Evolutionary conservation across 92 coral and sea anemone species (phyloP), one percentile per base, ranked within the genome.

Genomic region (Actinernus sp.): DNA sequence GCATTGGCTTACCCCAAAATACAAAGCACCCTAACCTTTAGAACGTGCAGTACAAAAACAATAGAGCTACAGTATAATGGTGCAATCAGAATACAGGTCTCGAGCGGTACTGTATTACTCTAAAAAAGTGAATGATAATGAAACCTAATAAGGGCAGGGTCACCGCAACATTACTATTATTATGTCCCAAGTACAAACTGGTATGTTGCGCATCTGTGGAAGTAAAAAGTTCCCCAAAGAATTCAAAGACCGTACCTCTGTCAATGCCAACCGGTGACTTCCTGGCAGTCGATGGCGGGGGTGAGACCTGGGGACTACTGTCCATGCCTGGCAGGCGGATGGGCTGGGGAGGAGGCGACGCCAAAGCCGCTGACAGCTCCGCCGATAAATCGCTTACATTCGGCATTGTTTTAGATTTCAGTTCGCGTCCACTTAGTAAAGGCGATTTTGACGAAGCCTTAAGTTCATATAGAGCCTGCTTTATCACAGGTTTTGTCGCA

Each of bases 321-420:
- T 23, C 52, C 21, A 9, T 23, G 19, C 5, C 21, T 14, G 52
- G 52, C 12, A 89, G 30, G 49, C 87, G 61, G 61, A 85, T 69
- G 25, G 88, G 96, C 46, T 84, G 30, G 20, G 65, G 96, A 8
- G 92, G 81, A 28, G 88, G 92, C 28, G 85, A 74, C 31, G 96
- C 91, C 39, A 89, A 55, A 21, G 74, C 81, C 19, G 87, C 88
- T 3, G 85, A 69, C 32, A 81, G 53, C 24, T 74, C 86, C 19
- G 89, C 91, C 14, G 82, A 45, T 17, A 84, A 62, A 53, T 68
- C 88, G 51, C 71, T 86, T 28, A 74, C 57, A 44, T 63, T 63
- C 26, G 79, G 24, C 44, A 62, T 11, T 31, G 74, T 31, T n/a
- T n/a, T n/a, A n/a, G n/a, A n/a, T n/a, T n/a, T n/a, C 10, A 7